Conservation (phyloP, 2,888 invertebrate genomes). For the Orthosia gothica region DNA sequence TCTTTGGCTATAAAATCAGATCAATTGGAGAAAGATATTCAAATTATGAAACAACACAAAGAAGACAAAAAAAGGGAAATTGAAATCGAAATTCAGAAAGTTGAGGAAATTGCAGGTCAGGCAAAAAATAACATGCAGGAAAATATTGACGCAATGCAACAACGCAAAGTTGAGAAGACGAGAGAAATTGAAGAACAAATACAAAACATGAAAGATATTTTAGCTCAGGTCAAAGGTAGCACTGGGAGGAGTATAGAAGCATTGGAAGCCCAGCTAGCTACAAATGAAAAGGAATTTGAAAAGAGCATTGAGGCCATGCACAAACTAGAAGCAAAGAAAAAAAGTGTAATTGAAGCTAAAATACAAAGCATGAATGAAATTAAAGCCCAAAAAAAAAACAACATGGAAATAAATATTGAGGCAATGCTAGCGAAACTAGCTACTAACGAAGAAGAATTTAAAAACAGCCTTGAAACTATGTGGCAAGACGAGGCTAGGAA, state of each 20-base stretch:
- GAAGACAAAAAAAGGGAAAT: background rate
- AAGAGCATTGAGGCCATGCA: constrained; percentile 10
- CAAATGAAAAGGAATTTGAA: constrained; percentile 1
- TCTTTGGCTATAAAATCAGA: background rate
- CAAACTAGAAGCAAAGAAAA: background rate
- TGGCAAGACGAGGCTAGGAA: too few species aligned
- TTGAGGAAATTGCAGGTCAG: background rate
- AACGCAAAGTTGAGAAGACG: background rate
- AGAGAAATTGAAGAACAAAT: constrained; percentile 18
- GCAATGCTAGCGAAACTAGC: background rate
- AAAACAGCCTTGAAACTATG: background rate
- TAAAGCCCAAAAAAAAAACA: background rate
- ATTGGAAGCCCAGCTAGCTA: constrained; percentile 2
- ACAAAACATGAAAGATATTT: background rate
- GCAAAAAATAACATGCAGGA: background rate
- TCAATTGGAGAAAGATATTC: constrained; percentile 13
- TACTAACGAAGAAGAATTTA: constrained; percentile 12
- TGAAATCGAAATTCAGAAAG: constrained; percentile 5
- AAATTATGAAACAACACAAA: constrained; percentile 9
- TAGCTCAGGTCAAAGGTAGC: constrained; percentile 11
- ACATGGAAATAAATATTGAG: constrained; percentile 22
- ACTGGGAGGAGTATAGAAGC: constrained; percentile 6
- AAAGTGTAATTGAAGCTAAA: constrained; percentile 12
- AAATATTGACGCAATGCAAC: constrained; percentile 11
- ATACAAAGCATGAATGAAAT: constrained; percentile 3